Conservation (phyloP, 2,888 invertebrate species). For the Zygogramma bicolorata region DNA sequence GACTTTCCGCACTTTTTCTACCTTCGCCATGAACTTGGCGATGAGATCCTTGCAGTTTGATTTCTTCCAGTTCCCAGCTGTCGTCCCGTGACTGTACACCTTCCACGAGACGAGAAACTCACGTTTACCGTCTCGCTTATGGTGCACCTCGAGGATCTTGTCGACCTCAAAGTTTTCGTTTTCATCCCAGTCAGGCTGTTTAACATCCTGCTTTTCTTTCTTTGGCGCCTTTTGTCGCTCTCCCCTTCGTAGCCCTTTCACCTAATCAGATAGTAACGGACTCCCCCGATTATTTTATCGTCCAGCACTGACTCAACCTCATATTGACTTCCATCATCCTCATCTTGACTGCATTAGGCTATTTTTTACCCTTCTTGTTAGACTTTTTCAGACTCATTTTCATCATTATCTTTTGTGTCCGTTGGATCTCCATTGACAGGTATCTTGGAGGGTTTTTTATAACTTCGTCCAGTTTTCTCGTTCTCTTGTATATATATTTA, state of each 20-base stretch:
- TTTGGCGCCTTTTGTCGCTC: constrained; percentile 68
- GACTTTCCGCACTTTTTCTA: constrained; percentile 70
- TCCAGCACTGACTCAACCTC: constrained; percentile 80
- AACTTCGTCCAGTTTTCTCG: constrained; percentile 24
- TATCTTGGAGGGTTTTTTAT: constrained; percentile 10
- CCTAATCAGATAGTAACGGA: constrained; percentile 77
- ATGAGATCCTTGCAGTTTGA: constrained; percentile 82
- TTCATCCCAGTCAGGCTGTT: constrained; percentile 68
- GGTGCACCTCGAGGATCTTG: constrained; percentile 80
- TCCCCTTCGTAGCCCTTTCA: constrained; percentile 83
- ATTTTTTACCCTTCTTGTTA: constrained; percentile 20
- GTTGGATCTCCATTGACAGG: constrained; percentile 55
- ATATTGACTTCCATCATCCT: constrained; percentile 57
- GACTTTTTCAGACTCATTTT: constrained; percentile 25
- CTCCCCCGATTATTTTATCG: constrained; percentile 77
- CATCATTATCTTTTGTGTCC: constrained; percentile 56
- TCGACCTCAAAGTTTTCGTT: constrained; percentile 79
- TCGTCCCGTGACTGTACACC: constrained; percentile 79
- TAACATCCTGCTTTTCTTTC: constrained; percentile 63
- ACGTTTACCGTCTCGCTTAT: constrained; percentile 76
- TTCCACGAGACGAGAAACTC: constrained; percentile 89
- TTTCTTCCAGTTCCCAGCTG: constrained; percentile 87
- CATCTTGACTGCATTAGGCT: constrained; percentile 56
- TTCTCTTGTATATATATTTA: no score
- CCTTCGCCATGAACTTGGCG: constrained; percentile 78